These are phyloP conservation scores for Zaprionus africanus DNA, from an alignment of 1,140 invertebrate species.

Conservation along the genomic window DNA sequence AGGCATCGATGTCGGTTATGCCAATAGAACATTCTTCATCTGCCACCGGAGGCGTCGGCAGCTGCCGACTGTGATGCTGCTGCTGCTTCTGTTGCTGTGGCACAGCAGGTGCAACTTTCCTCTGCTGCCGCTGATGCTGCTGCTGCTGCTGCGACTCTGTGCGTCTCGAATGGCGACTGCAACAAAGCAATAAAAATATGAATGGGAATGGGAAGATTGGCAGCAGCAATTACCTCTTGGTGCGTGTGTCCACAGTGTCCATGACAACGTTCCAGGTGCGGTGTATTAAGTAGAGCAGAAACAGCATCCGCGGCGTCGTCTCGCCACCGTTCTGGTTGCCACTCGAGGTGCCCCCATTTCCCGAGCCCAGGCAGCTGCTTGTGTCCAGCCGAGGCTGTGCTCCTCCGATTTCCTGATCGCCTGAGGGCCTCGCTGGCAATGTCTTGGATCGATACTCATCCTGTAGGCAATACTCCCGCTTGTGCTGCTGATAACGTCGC, in stretches of 20 bases:
- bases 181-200: slow-evolving; percentile 1
- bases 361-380: slow-evolving; percentile 60
- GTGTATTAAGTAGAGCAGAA: slow-evolving; percentile 88
- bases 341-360: neutral
- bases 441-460: slow-evolving; percentile 71
- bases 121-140: slow-evolving; percentile 34
- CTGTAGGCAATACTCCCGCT: slow-evolving; percentile 65
- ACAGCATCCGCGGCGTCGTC: slow-evolving; percentile 87
- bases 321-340: slow-evolving; percentile 75
- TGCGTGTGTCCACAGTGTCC: slow-evolving; percentile 86
- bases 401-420: neutral
- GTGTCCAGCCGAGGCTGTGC: slow-evolving; percentile 37
- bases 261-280: slow-evolving; percentile 89
- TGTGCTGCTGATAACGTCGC: slow-evolving; percentile 70
- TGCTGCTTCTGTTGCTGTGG: slow-evolving; percentile 25
- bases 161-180: slow-evolving; percentile 53
- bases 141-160: slow-evolving; percentile 20
- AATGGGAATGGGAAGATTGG: neutral
- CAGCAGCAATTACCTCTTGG: slow-evolving; percentile 84
- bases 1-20: slow-evolving; percentile 78
- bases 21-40: slow-evolving; percentile 83
- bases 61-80: slow-evolving; percentile 10
- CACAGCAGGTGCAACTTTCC: slow-evolving; percentile 30
- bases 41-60: neutral
- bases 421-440: slow-evolving; percentile 49